Percentiles rank a stretch among this genome's conserved stretches.
These are phyloP conservation scores for Icerya purchasi DNA, from an alignment of 2,888 invertebrate genomes.

Conservation along the genomic window DNA sequence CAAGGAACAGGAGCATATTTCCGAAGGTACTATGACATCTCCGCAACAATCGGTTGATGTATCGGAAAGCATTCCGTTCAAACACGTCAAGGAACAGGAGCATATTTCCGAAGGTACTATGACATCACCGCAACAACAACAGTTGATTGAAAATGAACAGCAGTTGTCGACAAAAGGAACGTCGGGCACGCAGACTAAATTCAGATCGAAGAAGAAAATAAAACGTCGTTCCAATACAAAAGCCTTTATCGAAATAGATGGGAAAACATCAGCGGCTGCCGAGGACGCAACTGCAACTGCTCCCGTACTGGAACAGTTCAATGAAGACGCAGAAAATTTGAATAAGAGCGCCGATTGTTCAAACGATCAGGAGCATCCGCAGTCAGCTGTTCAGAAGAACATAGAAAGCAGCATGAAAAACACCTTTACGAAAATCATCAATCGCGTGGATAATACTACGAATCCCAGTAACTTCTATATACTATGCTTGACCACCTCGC, in stretches of 20 bases:
- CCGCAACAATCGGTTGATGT: too few relatives aligned
- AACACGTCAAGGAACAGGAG: too few relatives aligned
- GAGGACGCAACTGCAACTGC: background rate
- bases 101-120: background rate
- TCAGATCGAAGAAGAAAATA: constrained; percentile 1
- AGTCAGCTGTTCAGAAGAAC: background rate
- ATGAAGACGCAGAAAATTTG: background rate
- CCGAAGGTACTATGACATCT: too few relatives aligned
- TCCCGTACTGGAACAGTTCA: background rate
- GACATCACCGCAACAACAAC: background rate
- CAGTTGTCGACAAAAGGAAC: background rate
- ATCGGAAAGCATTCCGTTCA: too few relatives aligned
- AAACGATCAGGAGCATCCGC: background rate
- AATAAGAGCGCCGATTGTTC: background rate
- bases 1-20: too few relatives aligned
- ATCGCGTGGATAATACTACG: background rate
- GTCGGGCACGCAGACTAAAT: background rate
- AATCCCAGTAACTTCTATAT: background rate
- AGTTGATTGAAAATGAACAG: background rate
- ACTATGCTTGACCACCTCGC: background rate
- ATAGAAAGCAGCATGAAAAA: background rate
- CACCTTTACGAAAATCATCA: background rate
- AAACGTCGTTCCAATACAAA: constrained; percentile 28
- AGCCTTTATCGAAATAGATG: constrained; percentile 1
- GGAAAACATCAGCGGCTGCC: background rate